Conservation (phyloP, 1,140 invertebrate species). For the Theocolax elegans region DNA sequence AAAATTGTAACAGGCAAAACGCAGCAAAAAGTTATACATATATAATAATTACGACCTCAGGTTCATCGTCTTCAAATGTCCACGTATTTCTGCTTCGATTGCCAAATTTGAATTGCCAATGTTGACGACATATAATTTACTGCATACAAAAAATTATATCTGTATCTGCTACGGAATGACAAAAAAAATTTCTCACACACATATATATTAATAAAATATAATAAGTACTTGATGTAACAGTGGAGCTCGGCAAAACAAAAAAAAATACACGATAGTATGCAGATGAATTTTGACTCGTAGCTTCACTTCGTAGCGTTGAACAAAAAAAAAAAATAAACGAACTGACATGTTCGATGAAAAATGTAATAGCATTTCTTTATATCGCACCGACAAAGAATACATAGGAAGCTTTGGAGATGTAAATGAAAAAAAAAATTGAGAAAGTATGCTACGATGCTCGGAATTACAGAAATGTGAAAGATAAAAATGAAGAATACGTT, state of each 20-base stretch:
- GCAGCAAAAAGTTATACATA: background rate
- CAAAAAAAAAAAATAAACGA: conserved; percentile 19
- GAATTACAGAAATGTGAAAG: background rate
- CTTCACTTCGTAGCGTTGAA: conserved; percentile 13
- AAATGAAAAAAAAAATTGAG: background rate
- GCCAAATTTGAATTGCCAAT: background rate
- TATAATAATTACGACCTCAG: background rate
- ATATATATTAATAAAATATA: background rate
- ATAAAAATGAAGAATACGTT: background rate
- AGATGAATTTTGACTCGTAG: conserved; percentile 26
- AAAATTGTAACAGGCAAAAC: conserved; percentile 7
- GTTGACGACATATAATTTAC: background rate
- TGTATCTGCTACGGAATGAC: conserved; percentile 26
- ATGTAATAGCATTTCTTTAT: background rate
- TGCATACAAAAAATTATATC: conserved; percentile 14
- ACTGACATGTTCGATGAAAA: conserved; percentile 9
- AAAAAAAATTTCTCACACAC: conserved; percentile 12
- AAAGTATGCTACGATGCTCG: no score
- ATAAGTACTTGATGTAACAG: background rate
- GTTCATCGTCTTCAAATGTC: background rate
- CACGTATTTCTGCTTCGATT: background rate
- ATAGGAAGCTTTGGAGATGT: no score
- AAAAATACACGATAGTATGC: conserved; percentile 3
- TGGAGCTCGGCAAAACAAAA: no score
- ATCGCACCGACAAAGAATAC: background rate